phyloP scores from a whole-genome alignment of 2,113 vertebrate species.

The Myotis brandtii region DNA sequence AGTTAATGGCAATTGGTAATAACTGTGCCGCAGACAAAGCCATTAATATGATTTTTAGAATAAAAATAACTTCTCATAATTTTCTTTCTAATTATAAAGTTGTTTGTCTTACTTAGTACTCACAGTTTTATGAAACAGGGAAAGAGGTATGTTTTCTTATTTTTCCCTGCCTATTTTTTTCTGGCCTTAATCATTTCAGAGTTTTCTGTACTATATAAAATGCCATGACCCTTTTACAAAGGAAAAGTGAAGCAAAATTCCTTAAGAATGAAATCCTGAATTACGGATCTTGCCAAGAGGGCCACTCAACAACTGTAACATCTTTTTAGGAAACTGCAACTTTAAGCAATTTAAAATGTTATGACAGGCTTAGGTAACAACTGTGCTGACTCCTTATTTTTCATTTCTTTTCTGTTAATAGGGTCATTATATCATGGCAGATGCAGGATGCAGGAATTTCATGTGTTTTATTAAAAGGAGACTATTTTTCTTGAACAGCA shows the following conservation, averaged over 20 bases:
- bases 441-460: conserved; percentile 6
- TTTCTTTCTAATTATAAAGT: conserved; percentile 73
- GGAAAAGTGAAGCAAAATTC: conserved; percentile 67
- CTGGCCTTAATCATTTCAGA: conserved; percentile 34
- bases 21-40: conserved; percentile 68
- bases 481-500: conserved; percentile 63
- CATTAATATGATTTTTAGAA: conserved; percentile 74
- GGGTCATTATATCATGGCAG: conserved; percentile 73
- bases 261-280: conserved; percentile 45
- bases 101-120: conserved; percentile 78
- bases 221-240: background rate
- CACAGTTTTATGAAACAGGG: conserved; percentile 60
- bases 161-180: conserved; percentile 65
- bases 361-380: conserved; percentile 45
- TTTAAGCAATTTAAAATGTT: conserved; percentile 61
- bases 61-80: conserved; percentile 69
- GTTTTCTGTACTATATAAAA: conserved; percentile 62
- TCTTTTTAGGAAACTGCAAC: conserved; percentile 21
- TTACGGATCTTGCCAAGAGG: conserved; percentile 64
- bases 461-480: conserved; percentile 58
- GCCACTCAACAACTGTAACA: conserved; percentile 27
- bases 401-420: conserved; percentile 66
- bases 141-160: conserved; percentile 52
- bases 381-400: conserved; percentile 46
- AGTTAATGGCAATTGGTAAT: conserved; percentile 75